These are phyloP conservation scores for Lycodopsis pacificus DNA, from an alignment of 2,797 vertebrate genomes.

Conservation along the genomic window DNA sequence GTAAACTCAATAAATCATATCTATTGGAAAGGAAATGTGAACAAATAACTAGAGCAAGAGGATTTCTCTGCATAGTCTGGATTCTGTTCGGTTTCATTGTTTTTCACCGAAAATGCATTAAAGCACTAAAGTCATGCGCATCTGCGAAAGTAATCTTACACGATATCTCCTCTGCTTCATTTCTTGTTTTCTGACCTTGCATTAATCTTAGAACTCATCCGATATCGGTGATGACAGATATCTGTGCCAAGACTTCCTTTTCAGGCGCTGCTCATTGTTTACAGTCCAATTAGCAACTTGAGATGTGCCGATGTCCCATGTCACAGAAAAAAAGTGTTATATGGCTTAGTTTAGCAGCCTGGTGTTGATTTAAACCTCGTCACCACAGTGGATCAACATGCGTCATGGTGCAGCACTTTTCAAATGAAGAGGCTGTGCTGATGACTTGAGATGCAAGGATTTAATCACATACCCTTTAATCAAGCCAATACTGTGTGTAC, in stretches of 20 bases:
- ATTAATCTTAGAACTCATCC: too few species aligned
- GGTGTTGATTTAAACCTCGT: too few species aligned
- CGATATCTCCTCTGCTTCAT: conserved; percentile 6
- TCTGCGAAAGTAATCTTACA: not conserved
- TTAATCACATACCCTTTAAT: not conserved
- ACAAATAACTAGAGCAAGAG: not conserved
- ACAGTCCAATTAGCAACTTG: too few species aligned
- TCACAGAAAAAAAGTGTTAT: too few species aligned
- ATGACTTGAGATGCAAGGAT: conserved; percentile 2
- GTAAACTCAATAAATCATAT: conserved; percentile 21
- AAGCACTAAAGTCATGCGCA: not conserved
- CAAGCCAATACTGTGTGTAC: not conserved
- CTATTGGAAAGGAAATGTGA: conserved; percentile 8
- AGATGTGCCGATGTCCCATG: too few species aligned
- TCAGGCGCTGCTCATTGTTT: too few species aligned
- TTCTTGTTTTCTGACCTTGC: conserved; percentile 33
- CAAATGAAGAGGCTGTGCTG: not conserved
- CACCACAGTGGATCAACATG: too few species aligned
- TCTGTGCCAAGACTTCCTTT: too few species aligned
- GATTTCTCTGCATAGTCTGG: not conserved
- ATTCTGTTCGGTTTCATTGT: not conserved
- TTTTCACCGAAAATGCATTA: not conserved
- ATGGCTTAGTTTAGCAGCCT: too few species aligned
- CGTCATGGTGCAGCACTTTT: not conserved
- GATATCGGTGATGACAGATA: not conserved